A percentile compares a stretch with the other conserved stretches of the same genome.
Evolutionary conservation across 2,888 invertebrate species (phyloP).

Genomic region (Eristalis tenax): DNA sequence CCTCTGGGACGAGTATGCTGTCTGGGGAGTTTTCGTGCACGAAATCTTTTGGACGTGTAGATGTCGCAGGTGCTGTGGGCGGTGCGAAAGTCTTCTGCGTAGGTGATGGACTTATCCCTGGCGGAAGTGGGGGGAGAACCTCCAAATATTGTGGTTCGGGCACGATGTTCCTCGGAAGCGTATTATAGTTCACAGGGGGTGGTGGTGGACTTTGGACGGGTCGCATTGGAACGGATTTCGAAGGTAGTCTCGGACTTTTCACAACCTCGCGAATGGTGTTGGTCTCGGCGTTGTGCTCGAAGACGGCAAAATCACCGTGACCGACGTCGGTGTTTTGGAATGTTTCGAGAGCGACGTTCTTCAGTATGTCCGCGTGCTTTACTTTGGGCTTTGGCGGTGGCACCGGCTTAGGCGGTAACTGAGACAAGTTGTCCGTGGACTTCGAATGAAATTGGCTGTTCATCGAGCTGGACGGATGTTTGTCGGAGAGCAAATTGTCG

Average conservation of each 20-base stretch:
- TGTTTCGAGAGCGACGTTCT: conserved; percentile 79
- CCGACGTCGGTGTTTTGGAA: conserved; percentile 79
- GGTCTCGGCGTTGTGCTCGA: conserved; percentile 79
- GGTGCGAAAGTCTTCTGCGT: conserved; percentile 67
- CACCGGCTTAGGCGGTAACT: conserved; percentile 75
- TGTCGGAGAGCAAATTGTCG: conserved; percentile 76
- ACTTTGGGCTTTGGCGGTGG: conserved; percentile 79
- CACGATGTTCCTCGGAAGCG: conserved; percentile 76
- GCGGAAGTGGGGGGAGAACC: conserved; percentile 76
- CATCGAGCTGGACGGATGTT: conserved; percentile 74
- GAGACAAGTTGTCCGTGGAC: conserved; percentile 77
- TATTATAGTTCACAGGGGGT: conserved; percentile 79
- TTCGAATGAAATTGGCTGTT: conserved; percentile 73
- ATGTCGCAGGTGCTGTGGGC: conserved; percentile 75
- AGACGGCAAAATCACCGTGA: conserved; percentile 80
- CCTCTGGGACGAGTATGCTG: conserved; percentile 79
- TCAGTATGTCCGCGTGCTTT: conserved; percentile 79
- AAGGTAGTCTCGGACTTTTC: conserved; percentile 70
- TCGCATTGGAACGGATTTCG: conserved; percentile 67
- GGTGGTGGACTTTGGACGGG: conserved; percentile 81
- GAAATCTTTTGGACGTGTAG: conserved; percentile 77
- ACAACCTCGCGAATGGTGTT: conserved; percentile 79
- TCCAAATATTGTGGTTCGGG: conserved; percentile 78
- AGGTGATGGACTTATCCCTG: conserved; percentile 69
- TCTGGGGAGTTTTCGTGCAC: conserved; percentile 80